These are phyloP conservation scores for Apotomis turbidana DNA, from an alignment of 2,888 invertebrate genomes.

Conservation along the genomic window DNA sequence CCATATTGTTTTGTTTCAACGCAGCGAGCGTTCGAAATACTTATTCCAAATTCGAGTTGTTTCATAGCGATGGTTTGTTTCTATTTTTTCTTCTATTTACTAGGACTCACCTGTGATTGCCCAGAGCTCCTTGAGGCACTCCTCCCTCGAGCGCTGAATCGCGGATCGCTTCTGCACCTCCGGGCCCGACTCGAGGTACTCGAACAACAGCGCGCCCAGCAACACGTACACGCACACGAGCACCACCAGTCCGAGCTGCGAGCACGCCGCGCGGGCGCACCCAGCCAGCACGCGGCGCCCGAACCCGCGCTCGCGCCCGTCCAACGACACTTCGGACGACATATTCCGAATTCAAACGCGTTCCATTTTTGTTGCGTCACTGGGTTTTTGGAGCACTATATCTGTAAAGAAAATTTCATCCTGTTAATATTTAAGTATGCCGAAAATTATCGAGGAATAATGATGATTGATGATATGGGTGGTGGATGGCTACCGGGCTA, in stretches of 20 bases:
- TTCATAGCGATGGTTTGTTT: no score
- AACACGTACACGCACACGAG: conserved; percentile 85
- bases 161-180: conserved; percentile 86
- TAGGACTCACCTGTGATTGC: conserved; percentile 88
- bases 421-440: no score
- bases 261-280: conserved; percentile 80
- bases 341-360: conserved; percentile 51
- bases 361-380: not conserved
- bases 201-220: conserved; percentile 20
- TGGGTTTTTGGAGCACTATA: no score
- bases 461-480: no score
- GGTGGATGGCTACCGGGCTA: no score
- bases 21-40: no score
- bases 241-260: conserved; percentile 84
- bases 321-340: conserved; percentile 79
- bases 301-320: conserved; percentile 68
- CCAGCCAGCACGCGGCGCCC: conserved; percentile 64
- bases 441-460: no score
- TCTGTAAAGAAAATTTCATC: no score
- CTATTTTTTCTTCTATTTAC: not conserved
- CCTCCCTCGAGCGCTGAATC: conserved; percentile 86
- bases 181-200: conserved; percentile 86
- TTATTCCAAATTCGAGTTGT: no score
- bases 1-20: no score
- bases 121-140: conserved; percentile 90